A percentile compares a stretch with the other conserved stretches of the same genome.
These are phyloP conservation scores for Lamproptera curius DNA, from an alignment of 2,888 invertebrate genomes.

Conservation along the genomic window DNA sequence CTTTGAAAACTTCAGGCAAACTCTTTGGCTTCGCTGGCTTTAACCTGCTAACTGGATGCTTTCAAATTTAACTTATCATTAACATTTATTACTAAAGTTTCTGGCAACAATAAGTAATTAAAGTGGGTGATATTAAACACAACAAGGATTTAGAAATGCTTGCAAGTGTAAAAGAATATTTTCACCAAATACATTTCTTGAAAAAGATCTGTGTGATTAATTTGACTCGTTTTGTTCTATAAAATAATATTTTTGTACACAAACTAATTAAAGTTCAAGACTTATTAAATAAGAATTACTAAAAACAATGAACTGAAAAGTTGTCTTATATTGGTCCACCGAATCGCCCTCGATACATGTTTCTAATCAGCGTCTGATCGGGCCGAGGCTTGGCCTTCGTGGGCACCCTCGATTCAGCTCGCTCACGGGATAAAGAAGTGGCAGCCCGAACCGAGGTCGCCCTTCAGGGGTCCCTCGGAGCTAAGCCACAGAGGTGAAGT, in stretches of 20 bases:
- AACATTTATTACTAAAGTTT: conserved; percentile 21
- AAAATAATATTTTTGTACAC: neutral
- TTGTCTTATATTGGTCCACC: neutral
- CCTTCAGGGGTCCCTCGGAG: no score
- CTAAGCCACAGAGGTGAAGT: no score
- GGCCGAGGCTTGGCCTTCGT: no score
- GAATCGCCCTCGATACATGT: no score
- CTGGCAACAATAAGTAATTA: conserved; percentile 1
- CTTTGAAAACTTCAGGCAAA: conserved; percentile 51
- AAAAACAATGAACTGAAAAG: neutral
- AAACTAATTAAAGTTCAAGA: neutral
- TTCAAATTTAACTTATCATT: conserved; percentile 42
- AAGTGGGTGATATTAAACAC: neutral
- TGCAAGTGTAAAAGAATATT: neutral
- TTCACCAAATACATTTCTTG: neutral
- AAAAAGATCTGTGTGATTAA: neutral
- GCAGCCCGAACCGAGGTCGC: no score
- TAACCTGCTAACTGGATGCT: conserved; percentile 39
- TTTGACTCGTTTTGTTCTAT: neutral
- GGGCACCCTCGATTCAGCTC: no score
- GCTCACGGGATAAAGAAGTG: no score
- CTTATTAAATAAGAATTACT: neutral
- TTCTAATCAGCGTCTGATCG: no score
- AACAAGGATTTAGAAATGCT: neutral
- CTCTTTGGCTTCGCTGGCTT: conserved; percentile 48